Conservation (phyloP, 2,113 vertebrate genomes). For the Elanus axillaris region DNA sequence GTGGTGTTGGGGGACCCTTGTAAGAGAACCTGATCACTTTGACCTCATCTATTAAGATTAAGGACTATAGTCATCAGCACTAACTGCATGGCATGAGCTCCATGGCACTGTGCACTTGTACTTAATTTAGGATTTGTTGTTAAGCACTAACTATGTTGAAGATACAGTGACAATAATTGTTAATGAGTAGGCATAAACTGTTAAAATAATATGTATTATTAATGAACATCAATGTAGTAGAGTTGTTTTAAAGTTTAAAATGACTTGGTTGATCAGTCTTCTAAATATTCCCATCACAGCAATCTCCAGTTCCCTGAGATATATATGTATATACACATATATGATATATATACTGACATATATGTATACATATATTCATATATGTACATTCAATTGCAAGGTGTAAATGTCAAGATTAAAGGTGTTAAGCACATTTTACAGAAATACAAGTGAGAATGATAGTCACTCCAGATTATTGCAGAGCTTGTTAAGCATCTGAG, state of each 20-base stretch:
- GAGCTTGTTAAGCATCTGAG: not conserved
- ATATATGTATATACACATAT: not conserved
- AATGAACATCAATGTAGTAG: not conserved
- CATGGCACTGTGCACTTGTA: fast-evolving
- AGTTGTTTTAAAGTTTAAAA: not conserved
- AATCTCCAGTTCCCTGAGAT: not conserved
- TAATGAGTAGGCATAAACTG: not conserved
- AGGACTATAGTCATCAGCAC: not conserved
- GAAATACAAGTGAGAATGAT: not conserved
- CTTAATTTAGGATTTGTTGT: not conserved
- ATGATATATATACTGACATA: not conserved
- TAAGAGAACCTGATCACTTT: not conserved
- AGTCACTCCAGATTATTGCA: not conserved
- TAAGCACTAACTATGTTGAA: not conserved
- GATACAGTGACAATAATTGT: not conserved
- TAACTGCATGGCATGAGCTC: not conserved
- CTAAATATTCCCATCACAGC: not conserved
- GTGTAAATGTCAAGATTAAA: not conserved
- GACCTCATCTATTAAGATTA: not conserved
- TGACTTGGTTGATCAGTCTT: not conserved
- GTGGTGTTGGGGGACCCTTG: fast-evolving
- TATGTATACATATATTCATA: not conserved
- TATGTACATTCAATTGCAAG: not conserved
- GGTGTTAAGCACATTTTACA: not conserved
- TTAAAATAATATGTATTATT: not conserved